phyloP scores from a whole-genome alignment of 2,888 invertebrate genomes.

The Onthophagus sagittarius region DNA sequence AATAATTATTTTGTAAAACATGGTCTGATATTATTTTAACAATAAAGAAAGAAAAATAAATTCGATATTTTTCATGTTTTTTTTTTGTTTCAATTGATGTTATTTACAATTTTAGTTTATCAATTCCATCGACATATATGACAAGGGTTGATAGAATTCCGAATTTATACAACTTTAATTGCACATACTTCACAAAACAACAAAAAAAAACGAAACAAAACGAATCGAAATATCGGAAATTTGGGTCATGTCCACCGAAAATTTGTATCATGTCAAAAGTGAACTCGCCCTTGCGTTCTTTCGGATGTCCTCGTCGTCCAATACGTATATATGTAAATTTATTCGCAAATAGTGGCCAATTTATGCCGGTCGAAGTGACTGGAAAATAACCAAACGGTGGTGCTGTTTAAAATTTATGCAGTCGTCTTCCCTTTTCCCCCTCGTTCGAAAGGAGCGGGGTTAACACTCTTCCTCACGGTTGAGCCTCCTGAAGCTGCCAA shows the following conservation, averaged over 20 bases:
- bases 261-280: neutral
- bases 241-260: neutral
- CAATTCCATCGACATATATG: neutral
- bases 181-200: neutral
- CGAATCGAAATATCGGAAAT: neutral
- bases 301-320: neutral
- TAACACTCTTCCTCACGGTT: neutral
- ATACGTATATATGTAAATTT: slow-evolving; percentile 6
- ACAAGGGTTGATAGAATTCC: neutral
- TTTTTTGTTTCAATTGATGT: too few relatives aligned
- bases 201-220: neutral
- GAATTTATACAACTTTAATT: neutral
- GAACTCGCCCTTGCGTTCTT: neutral
- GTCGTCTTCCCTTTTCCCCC: neutral
- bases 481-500: neutral
- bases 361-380: slow-evolving; percentile 12
- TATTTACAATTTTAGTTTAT: neutral
- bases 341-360: slow-evolving; percentile 13
- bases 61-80: neutral
- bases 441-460: neutral
- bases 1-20: neutral
- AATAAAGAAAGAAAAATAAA: neutral
- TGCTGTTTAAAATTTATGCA: slow-evolving; percentile 12
- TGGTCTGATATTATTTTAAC: neutral
- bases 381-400: slow-evolving; percentile 4